Conservation (phyloP, 2,113 vertebrate genomes). For the Podarcis muralis region DNA sequence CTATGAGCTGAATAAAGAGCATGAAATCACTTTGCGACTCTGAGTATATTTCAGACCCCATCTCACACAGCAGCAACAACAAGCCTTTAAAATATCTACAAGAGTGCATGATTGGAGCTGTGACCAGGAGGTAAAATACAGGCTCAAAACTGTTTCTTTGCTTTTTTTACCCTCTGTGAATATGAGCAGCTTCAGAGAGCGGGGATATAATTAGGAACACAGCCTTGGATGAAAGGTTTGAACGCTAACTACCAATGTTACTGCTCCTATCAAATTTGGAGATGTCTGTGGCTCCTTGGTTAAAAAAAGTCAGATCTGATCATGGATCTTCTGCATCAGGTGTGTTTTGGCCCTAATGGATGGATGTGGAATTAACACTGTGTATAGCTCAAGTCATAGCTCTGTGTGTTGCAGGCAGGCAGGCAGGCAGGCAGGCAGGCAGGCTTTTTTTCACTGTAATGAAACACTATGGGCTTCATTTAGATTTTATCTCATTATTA, state of each 20-base stretch:
- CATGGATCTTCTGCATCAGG: neutral
- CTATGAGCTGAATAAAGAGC: too few species aligned
- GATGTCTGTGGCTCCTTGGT: neutral
- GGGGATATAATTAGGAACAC: too few species aligned
- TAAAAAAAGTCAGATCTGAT: neutral
- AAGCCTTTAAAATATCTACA: too few species aligned
- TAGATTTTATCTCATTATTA: neutral
- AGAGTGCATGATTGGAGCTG: too few species aligned
- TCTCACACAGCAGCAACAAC: too few species aligned
- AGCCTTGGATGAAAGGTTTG: too few species aligned
- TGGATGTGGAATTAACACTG: fast-evolving
- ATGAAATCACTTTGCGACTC: too few species aligned
- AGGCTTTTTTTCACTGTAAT: neutral
- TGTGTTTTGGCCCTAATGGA: neutral
- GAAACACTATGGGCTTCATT: neutral
- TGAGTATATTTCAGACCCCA: too few species aligned
- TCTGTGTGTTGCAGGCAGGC: neutral
- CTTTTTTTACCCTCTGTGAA: too few species aligned
- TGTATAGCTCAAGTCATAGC: neutral
- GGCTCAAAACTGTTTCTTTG: too few species aligned
- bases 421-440: neutral
- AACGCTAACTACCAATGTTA: neutral
- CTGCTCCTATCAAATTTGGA: neutral
- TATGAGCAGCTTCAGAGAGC: too few species aligned
- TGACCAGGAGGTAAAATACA: too few species aligned